A percentile compares a stretch with the other conserved stretches of the same genome.
Evolutionary conservation across 1,140 invertebrate genomes (phyloP).

Genomic region (Andrena cerasifolii): DNA sequence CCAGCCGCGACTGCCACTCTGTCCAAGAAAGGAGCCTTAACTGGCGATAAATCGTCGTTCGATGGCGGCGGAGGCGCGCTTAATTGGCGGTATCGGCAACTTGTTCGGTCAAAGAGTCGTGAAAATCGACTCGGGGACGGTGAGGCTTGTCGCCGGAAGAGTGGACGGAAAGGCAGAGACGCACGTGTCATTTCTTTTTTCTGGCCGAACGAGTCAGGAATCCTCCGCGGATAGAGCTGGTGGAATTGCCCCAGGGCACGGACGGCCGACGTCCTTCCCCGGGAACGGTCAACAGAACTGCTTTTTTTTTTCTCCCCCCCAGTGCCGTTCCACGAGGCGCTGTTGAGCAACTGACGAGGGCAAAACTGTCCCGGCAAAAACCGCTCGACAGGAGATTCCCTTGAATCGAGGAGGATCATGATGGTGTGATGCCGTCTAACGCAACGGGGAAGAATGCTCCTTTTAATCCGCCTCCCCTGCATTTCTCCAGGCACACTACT

Average conservation of each 20-base stretch:
- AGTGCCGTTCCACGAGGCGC: constrained; percentile 30
- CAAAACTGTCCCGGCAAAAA: constrained; percentile 48
- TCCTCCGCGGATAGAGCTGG: constrained; percentile 47
- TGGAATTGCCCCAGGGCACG: constrained; percentile 5
- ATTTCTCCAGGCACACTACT: constrained; percentile 1
- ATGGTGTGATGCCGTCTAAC: constrained; percentile 21
- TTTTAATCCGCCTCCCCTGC: constrained; percentile 10
- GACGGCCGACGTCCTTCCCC: constrained; percentile 20
- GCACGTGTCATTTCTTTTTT: constrained; percentile 39
- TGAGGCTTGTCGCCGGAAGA: constrained; percentile 28
- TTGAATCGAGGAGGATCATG: constrained; percentile 33
- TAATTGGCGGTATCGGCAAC: constrained; percentile 62
- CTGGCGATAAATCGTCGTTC: constrained; percentile 61
- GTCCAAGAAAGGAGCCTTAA: constrained; percentile 43
- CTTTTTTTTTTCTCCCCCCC: constrained; percentile 45
- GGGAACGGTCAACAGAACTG: neutral
- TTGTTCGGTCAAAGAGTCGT: constrained; percentile 32
- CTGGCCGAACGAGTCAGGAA: neutral
- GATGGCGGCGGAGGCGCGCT: constrained; percentile 61
- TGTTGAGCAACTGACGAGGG: constrained; percentile 24
- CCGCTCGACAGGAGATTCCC: neutral
- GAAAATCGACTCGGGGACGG: constrained; percentile 32
- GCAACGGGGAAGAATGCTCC: constrained; percentile 15
- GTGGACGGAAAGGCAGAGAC: neutral
- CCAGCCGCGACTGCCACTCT: constrained; percentile 28